These are phyloP conservation scores for Tiliqua scincoides DNA, from an alignment of 2,113 vertebrate species.

Conservation along the genomic window DNA sequence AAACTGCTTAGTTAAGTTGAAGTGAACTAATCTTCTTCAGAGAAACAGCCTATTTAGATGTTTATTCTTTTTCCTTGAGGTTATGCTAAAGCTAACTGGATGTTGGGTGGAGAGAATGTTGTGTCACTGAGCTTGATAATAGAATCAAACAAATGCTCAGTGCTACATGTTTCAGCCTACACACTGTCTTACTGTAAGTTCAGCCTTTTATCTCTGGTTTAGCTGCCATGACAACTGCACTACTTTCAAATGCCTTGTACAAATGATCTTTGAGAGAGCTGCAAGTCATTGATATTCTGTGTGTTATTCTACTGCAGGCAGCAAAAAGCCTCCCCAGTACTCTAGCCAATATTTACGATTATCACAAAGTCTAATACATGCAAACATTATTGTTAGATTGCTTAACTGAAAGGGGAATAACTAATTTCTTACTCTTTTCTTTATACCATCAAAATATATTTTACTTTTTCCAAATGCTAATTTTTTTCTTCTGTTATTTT, in stretches of 20 bases:
- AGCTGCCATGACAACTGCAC: constrained; percentile 72
- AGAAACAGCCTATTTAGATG: not conserved
- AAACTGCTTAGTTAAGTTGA: not conserved
- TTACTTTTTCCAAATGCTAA: constrained; percentile 6
- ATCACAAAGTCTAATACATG: constrained; percentile 38
- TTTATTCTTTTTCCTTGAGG: not conserved
- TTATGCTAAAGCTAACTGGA: not conserved
- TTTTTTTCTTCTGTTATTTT: not conserved
- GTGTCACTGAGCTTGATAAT: not conserved
- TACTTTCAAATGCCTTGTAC: constrained; percentile 36
- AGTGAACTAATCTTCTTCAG: constrained; percentile 5
- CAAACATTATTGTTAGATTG: constrained; percentile 28
- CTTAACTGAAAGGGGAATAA: constrained; percentile 9
- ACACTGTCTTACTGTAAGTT: constrained; percentile 44
- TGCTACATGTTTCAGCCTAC: not conserved
- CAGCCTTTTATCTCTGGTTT: constrained; percentile 45
- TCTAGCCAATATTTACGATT: constrained; percentile 47
- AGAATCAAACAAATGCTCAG: constrained; percentile 16
- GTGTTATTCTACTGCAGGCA: constrained; percentile 56
- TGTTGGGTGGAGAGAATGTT: constrained; percentile 5
- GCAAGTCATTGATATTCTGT: constrained; percentile 60
- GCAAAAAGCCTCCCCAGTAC: constrained; percentile 24
- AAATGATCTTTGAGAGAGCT: constrained; percentile 48
- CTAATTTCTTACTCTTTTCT: constrained; percentile 24
- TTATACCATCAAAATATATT: not conserved